phyloP scores from a whole-genome alignment of 2,113 vertebrate genomes.

The Hemiscyllium ocellatum region DNA sequence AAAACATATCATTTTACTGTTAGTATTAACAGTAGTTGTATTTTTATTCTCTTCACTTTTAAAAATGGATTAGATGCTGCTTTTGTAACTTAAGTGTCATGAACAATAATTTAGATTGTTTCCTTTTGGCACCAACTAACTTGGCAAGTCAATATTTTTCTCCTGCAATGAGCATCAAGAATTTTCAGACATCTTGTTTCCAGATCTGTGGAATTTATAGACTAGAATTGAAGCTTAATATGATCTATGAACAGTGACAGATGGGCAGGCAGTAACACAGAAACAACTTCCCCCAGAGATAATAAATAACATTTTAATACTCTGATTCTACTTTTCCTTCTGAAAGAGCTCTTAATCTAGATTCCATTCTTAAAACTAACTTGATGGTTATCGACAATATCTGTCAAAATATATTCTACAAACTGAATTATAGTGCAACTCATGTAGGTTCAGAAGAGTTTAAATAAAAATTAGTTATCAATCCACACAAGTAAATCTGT shows the following conservation, averaged over 20 bases:
- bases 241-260: background rate
- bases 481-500: background rate
- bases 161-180: background rate
- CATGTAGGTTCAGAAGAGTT: background rate
- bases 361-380: background rate
- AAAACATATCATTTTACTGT: background rate
- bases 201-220: slow-evolving; percentile 5
- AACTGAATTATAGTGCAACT: background rate
- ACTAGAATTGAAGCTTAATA: background rate
- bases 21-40: background rate
- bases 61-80: background rate
- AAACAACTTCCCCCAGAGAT: background rate
- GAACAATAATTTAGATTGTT: background rate
- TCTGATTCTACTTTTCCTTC: background rate
- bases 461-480: background rate
- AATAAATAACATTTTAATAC: background rate
- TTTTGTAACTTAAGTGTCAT: background rate
- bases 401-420: background rate
- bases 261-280: background rate
- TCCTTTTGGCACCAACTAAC: slow-evolving; percentile 25
- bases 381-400: background rate
- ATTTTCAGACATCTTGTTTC: slow-evolving; percentile 12
- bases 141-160: background rate
- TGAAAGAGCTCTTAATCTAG: background rate
- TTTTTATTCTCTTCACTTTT: background rate